A percentile compares a stretch with the other conserved stretches of the same genome.
phyloP scores from a whole-genome alignment of 2,113 vertebrate genomes.

The Butorides virescens region DNA sequence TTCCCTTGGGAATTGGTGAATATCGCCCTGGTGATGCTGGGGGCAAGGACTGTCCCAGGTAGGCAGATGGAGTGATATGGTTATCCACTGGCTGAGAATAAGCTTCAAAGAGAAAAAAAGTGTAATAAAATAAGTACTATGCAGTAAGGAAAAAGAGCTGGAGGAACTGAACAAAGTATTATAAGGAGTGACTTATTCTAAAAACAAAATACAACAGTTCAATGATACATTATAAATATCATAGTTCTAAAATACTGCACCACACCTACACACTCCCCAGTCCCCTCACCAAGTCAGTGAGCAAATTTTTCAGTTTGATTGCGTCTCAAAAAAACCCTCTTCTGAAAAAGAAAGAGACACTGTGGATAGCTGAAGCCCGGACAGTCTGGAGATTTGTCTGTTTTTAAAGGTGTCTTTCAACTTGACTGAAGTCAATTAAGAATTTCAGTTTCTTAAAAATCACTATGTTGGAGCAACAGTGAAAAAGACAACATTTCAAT shows the following conservation, averaged over 20 bases:
- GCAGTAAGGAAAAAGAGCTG: neutral
- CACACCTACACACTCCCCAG: neutral
- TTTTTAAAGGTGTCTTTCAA: neutral
- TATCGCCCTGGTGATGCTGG: conserved; percentile 84
- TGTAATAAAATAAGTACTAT: neutral
- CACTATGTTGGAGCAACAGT: neutral
- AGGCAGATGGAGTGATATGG: conserved; percentile 87
- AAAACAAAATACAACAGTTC: neutral
- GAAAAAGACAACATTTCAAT: neutral
- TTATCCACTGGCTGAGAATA: conserved; percentile 90
- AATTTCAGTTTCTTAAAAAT: neutral
- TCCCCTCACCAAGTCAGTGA: neutral
- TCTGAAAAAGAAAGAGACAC: neutral
- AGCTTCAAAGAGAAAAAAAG: conserved; percentile 72
- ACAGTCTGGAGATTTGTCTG: neutral
- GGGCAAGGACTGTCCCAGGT: conserved; percentile 80
- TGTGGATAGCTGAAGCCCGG: neutral
- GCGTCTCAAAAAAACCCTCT: neutral
- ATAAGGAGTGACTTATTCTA: neutral
- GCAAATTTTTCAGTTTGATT: neutral
- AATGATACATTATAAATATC: neutral
- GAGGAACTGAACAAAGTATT: neutral
- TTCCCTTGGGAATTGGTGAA: conserved; percentile 87
- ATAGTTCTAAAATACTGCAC: neutral
- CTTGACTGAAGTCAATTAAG: neutral